phyloP scores from a whole-genome alignment of 1,140 invertebrate species.

The Drosophila fuyamai region DNA sequence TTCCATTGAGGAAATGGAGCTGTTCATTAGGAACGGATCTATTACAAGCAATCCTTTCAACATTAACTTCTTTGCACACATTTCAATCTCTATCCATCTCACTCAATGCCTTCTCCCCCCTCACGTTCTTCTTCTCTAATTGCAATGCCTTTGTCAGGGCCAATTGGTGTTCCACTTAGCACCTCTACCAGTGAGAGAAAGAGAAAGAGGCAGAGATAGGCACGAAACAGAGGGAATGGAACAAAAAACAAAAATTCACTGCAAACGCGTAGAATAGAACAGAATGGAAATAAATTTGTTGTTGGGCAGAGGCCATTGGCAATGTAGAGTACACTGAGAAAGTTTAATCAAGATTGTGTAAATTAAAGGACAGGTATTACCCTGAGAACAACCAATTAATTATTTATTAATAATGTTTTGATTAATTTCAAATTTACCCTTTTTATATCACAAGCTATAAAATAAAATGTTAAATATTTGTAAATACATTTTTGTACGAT shows the following conservation, averaged over 20 bases:
- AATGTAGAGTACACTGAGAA: slow-evolving; percentile 22
- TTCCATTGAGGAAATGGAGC: slow-evolving; percentile 3
- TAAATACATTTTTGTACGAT: background rate
- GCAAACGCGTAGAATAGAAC: slow-evolving; percentile 41
- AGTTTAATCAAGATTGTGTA: background rate
- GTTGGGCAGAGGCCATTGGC: slow-evolving; percentile 54
- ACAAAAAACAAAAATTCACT: slow-evolving; percentile 42
- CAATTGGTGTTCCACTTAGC: slow-evolving; percentile 59
- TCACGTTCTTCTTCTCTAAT: slow-evolving; percentile 17
- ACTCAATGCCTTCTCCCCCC: slow-evolving; percentile 5
- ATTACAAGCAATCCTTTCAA: slow-evolving; percentile 29
- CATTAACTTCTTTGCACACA: slow-evolving; percentile 16
- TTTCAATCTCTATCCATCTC: slow-evolving; percentile 12
- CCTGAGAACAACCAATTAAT: background rate
- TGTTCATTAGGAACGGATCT: slow-evolving; percentile 28
- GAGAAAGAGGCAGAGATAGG: background rate
- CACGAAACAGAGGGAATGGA: slow-evolving; percentile 1
- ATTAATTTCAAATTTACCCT: too few relatives aligned
- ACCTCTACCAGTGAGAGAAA: slow-evolving; percentile 34
- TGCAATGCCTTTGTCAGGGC: slow-evolving; percentile 50
- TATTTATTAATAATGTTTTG: too few relatives aligned
- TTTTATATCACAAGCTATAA: background rate
- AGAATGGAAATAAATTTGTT: slow-evolving; percentile 67
- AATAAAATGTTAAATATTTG: background rate
- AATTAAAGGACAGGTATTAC: too few relatives aligned